These are phyloP conservation scores for Brachypodius melanocephalos DNA, from an alignment of 2,113 vertebrate species.

Conservation along the genomic window DNA sequence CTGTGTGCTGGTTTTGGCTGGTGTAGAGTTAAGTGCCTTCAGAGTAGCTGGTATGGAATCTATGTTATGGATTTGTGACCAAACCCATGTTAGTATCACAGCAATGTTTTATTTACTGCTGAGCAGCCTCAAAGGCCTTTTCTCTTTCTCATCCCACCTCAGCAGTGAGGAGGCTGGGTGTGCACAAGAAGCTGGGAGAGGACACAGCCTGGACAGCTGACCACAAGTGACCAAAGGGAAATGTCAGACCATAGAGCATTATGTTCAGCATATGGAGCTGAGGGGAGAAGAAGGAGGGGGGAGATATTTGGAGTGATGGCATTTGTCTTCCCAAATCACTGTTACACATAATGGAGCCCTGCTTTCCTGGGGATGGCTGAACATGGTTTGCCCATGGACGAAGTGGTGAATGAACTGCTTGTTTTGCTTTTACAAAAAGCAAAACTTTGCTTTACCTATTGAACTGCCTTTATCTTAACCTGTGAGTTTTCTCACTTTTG, in stretches of 20 bases:
- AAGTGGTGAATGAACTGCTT: neutral
- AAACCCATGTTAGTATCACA: neutral
- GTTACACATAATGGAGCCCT: neutral
- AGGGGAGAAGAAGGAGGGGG: neutral
- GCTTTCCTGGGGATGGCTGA: neutral
- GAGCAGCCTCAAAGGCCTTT: neutral
- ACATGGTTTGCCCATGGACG: neutral
- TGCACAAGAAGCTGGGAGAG: neutral
- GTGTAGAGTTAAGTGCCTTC: neutral
- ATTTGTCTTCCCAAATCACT: neutral
- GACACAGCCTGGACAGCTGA: neutral
- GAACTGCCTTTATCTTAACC: neutral
- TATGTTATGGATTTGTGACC: neutral
- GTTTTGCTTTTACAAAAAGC: neutral
- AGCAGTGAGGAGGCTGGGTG: neutral
- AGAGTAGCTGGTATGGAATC: neutral
- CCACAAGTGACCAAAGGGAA: neutral
- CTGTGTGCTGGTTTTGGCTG: neutral
- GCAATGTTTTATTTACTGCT: rapidly evolving
- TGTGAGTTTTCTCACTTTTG: neutral
- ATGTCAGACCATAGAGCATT: neutral
- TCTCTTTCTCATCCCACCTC: neutral
- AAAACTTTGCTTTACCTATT: neutral
- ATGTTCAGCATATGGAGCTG: neutral
- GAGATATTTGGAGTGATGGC: neutral